Base-by-base conservation (phyloP, 2,888 invertebrate species). In the Ophraella communa region DNA sequence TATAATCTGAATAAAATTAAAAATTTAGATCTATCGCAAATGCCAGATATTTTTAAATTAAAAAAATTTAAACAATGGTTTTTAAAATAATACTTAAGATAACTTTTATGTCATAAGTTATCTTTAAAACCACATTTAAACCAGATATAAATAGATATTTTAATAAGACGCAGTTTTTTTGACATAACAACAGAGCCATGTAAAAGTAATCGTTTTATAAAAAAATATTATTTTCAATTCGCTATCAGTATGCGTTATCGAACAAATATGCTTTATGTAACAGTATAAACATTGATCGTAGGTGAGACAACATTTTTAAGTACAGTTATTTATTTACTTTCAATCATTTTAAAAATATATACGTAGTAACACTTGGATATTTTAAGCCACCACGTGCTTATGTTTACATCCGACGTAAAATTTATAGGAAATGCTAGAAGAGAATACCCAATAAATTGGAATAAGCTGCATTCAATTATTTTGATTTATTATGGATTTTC, bases 131-230 rank as follows among this genome's bases (percentile, higher is more conserved):
- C 27, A 27, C 27, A 51, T 51, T 24, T 14, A n/a, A n/a, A 47
- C 18, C 45, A 47, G 23, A 49, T 49, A 14, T 51, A 17, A 27
- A 1, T 49, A 49, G 2, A 39, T 17, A 39, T 39, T 10, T 14
- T 20, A 42, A 44, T 49, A 51, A 51, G 49, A 51, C 49, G 49
- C 49, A 51, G 27, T 51, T 51, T 27, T n/a, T 51, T 51, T 14
- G 49, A 27, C 49, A 51, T 51, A 51, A 51, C 49, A 51, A 51
- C 49, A 47, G 47, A 21, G 17, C 17, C 39, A 17, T 39, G 39
- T 39, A 17, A 14, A 39, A 39, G 14, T 39, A 17, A 39, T 39
- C 39, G 3, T 39, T 39, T 39, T 14, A 4, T 39, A 17, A 14
- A 5, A 39, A 39, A 14, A 39, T 39, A 14, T 27, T 30, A 27